A percentile compares a stretch with the other conserved stretches of the same genome.
phyloP scores from a whole-genome alignment of 2,113 vertebrate species.

The Sarotherodon lohbergeri region DNA sequence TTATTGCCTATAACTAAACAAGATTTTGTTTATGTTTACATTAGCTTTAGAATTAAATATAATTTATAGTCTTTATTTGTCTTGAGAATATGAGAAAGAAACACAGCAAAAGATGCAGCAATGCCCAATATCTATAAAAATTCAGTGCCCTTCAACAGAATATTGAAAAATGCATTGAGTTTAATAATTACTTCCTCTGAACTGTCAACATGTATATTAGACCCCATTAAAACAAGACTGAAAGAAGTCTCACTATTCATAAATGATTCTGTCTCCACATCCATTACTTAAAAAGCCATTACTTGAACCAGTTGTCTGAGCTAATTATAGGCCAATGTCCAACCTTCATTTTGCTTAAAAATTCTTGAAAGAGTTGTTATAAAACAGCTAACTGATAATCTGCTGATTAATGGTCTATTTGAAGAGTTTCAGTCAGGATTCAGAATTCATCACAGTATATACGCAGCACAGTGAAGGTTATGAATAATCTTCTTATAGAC shows the following conservation, averaged over 20 bases:
- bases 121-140: neutral
- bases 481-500: neutral
- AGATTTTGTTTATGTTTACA: neutral
- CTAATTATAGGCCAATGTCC: neutral
- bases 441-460: neutral
- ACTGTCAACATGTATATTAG: neutral
- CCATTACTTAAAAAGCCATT: neutral
- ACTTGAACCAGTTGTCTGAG: neutral
- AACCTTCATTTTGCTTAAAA: neutral
- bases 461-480: neutral
- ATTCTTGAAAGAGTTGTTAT: neutral
- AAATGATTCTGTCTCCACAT: neutral
- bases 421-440: neutral
- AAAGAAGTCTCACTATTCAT: neutral
- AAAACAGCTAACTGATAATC: neutral
- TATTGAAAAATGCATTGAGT: neutral
- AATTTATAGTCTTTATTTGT: neutral
- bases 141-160: neutral
- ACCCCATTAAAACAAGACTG: neutral
- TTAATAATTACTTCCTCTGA: neutral
- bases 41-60: neutral
- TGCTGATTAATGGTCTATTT: neutral
- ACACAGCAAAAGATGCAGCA: neutral
- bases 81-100: neutral
- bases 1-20: neutral